Evolutionary conservation across 2,113 vertebrate species (phyloP), one percentile per base, ranked within the genome.

Genomic region (Salvator merianae): DNA sequence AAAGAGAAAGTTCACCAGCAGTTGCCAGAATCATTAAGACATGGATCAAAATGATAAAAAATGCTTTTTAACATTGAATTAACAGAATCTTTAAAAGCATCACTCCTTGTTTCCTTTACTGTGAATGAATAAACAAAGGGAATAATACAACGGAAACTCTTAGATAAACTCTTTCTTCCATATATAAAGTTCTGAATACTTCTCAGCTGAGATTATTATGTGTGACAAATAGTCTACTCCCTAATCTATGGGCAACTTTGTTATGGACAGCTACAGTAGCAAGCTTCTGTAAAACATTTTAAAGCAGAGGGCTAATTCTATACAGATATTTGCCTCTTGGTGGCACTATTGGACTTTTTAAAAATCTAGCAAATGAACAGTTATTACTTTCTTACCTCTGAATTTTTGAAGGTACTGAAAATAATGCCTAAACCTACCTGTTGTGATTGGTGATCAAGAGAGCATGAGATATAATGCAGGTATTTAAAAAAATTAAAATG

Each of bases 301-400:
- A 68, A 30, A 66, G 66, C 32, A 1, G 36, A 80, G 70, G 5
- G 40, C 20, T 32, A 81, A 85, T 59, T 59, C 5, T 59, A 20
- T 85, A 77, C 20, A 87, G 65, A 53, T 14, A 76, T 24, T 1
- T 74, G 63, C 93, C 95, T 87, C 91, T 93, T 86, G 93, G 87
- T 96, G 96, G 93, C 92, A 93, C 89, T 94, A 86, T 5, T 91
- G 91, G 88, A 47, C 82, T 83, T 70, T n/a, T 13, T 85, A 85
- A 50, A 59, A 84, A 83, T n/a, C 28, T 77, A 43, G 3, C 34
- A 77, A 18, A 47, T 32, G 36, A 53, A 20, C 68, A 30, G 16
- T 55, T 69, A n/a, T 16, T 70, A 71, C n/a, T 71, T n/a, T 55
- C 20, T n/a, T 24, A 65, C 55, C 32, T 32, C 30, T 0, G 68